Conservation (phyloP, 2,113 vertebrate species). For the Triplophysa rosa region DNA sequence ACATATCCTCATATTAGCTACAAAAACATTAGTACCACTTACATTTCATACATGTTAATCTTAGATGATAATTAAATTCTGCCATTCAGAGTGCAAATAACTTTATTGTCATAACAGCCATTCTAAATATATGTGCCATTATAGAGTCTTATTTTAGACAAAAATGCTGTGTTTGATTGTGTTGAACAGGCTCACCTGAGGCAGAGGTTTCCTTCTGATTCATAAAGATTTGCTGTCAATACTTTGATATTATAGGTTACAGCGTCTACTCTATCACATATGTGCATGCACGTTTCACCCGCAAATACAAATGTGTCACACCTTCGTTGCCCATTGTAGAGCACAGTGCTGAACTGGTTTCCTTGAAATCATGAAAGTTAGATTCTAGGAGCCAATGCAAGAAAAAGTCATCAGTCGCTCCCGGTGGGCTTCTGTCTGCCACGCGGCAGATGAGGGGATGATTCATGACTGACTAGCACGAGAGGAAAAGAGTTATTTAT, state of each 20-base stretch:
- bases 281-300: background rate
- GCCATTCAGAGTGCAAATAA: background rate
- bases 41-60: no score
- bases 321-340: background rate
- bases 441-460: constrained; percentile 58
- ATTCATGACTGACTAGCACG: constrained; percentile 74
- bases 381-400: constrained; percentile 20
- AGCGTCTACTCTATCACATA: background rate
- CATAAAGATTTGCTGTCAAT: background rate
- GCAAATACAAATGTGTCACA: background rate
- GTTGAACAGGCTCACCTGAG: no score
- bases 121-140: no score
- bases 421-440: constrained; percentile 52
- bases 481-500: constrained; percentile 69
- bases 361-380: constrained; percentile 32
- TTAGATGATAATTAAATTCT: no score
- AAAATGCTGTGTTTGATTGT: no score
- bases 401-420: constrained; percentile 39
- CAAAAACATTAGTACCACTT: no score
- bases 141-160: no score
- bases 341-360: background rate
- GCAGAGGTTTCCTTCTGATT: no score
- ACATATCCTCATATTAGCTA: no score
- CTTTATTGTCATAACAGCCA: background rate
- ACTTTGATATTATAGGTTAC: background rate